Evolutionary conservation across 2,888 invertebrate species (phyloP), one percentile per base, ranked within the genome.

Genomic region (Colletes collaris): DNA sequence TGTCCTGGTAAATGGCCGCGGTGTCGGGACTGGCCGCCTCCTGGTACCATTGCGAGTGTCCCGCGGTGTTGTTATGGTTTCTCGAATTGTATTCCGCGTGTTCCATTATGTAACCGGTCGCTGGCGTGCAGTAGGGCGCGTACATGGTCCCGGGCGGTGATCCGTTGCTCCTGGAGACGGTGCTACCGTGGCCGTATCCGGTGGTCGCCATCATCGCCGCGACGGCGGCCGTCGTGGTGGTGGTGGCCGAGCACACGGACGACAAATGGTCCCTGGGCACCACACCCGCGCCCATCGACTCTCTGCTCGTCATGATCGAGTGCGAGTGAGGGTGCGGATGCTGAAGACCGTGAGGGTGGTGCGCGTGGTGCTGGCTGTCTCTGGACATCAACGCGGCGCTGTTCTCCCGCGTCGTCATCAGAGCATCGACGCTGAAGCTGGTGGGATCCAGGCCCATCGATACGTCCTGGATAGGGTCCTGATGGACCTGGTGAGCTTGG

Each of bases 371-470:
- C 4, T 89, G 90, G 13, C 83, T 82, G 1, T 87, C 82, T 11
- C 84, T 83, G 16, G 79, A 44, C 83, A 86, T 86, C 62, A 87
- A 35, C 2, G 67, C 76, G 3, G 78, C 77, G 56, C 62, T 77
- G 56, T 91, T 90, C 63, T 92, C 94, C 37, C 94, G 90, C 6
- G 80, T 72, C 1, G 95, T 95, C 94, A 95, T 95, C 80, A 95
- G 90, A 68, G 94, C 94, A 88, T 95, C 95, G n/a, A 95, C 95
- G 88, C 94, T 95, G 88, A 95, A 95, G 4, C 94, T 94, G 5
- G 94, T 93, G 0, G 93, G 91, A 67, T 92, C 94, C 82, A 88
- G 91, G 0, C 90, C 92, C 89, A 92, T 92, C 35, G 91, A 88
- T 0, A 92, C 92, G 10, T 92, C 93, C 67, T 90, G 91, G 35